Conservation (phyloP, 2,113 vertebrate species). For the Antechinus flavipes region DNA sequence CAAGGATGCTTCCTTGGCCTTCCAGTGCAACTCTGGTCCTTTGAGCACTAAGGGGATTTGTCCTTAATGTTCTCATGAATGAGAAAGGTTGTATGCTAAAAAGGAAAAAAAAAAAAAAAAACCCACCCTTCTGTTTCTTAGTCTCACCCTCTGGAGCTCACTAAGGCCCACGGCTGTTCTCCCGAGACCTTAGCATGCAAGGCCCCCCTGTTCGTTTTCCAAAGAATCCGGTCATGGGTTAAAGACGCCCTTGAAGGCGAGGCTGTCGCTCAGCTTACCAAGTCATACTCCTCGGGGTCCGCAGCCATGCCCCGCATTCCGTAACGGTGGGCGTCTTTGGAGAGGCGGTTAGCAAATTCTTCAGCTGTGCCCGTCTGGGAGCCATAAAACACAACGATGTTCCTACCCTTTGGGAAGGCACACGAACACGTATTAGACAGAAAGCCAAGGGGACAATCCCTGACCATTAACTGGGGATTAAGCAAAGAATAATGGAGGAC, state of each 20-base stretch:
- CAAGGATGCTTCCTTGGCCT: neutral
- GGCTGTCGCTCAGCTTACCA: slow-evolving; percentile 85
- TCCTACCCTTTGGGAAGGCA: slow-evolving; percentile 88
- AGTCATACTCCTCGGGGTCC: slow-evolving; percentile 96
- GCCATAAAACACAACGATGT: slow-evolving; percentile 97
- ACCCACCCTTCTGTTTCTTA: neutral
- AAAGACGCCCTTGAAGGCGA: neutral
- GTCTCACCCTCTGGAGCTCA: neutral
- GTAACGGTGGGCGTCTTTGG: slow-evolving; percentile 97
- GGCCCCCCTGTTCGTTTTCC: neutral
- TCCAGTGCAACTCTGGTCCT: neutral
- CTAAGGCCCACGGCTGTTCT: neutral
- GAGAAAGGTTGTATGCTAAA: neutral
- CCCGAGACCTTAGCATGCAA: neutral
- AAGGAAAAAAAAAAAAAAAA: neutral
- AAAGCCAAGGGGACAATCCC: neutral
- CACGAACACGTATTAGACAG: neutral
- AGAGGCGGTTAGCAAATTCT: slow-evolving; percentile 95
- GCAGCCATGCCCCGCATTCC: slow-evolving; percentile 97
- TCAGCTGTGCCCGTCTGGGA: slow-evolving; percentile 98
- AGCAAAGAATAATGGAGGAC: neutral
- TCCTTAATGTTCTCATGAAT: neutral
- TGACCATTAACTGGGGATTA: neutral
- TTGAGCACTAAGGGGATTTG: neutral
- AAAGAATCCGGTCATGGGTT: neutral